Evolutionary conservation across 2,888 invertebrate genomes (phyloP).

Genomic region (Cryptus viduatorius): DNA sequence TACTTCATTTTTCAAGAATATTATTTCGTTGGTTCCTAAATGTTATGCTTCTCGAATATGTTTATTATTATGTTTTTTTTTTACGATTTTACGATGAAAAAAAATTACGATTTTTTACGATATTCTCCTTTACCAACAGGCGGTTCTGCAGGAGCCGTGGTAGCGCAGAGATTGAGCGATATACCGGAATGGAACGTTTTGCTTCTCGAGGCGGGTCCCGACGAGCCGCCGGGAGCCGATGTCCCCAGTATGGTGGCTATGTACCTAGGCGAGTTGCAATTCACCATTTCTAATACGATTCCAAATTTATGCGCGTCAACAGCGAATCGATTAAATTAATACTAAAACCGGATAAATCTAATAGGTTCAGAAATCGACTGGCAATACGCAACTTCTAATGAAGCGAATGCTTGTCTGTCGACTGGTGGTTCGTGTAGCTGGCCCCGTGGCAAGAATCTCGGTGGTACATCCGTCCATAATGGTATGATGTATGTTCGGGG

Average conservation of each 20-base stretch:
- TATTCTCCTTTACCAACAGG: conserved; percentile 76
- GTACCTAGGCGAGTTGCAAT: conserved; percentile 86
- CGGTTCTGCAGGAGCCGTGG: conserved; percentile 89
- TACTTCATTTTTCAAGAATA: too few species aligned
- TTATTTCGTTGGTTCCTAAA: too few species aligned
- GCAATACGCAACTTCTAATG: conserved; percentile 89
- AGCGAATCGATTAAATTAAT: conserved; percentile 27
- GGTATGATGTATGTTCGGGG: conserved; percentile 95
- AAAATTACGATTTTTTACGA: too few species aligned
- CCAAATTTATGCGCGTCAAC: background rate
- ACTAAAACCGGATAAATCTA: conserved; percentile 8
- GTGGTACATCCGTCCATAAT: conserved; percentile 91
- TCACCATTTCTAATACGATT: background rate
- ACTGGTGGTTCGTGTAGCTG: conserved; percentile 87
- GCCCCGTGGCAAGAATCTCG: conserved; percentile 90
- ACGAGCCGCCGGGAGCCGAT: conserved; percentile 88
- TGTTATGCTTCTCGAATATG: too few species aligned
- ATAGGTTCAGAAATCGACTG: conserved; percentile 88
- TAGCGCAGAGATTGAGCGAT: conserved; percentile 89
- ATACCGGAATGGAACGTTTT: conserved; percentile 89
- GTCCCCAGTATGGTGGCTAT: conserved; percentile 90
- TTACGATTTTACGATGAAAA: too few species aligned
- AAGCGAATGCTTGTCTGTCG: conserved; percentile 87
- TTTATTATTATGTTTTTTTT: too few species aligned
- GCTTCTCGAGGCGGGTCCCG: conserved; percentile 90